Conservation (phyloP, 2,888 invertebrate genomes). For the Xestia xanthographa region DNA sequence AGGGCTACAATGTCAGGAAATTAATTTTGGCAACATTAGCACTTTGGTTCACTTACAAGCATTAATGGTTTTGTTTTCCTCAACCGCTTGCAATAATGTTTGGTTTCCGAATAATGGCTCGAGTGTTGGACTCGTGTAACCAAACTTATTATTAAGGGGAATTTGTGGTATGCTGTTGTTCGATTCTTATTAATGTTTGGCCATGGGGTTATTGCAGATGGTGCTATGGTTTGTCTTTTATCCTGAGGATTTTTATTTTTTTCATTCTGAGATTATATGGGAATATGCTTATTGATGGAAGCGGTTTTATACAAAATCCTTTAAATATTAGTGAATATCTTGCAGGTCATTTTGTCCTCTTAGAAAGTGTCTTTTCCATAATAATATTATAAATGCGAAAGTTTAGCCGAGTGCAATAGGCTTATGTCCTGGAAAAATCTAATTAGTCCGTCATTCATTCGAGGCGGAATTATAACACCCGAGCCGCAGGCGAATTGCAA, state of each 20-base stretch:
- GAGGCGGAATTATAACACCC: too few relatives aligned
- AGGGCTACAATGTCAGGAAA: conserved; percentile 38
- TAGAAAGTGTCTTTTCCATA: too few relatives aligned
- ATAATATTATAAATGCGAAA: too few relatives aligned
- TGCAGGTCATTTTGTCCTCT: too few relatives aligned
- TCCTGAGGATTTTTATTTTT: neutral
- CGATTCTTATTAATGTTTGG: neutral
- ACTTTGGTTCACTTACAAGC: conserved; percentile 40
- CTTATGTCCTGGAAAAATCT: too few relatives aligned
- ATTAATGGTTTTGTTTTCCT: conserved; percentile 49
- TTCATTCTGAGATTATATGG: too few relatives aligned
- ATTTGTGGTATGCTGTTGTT: neutral
- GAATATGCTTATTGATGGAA: neutral
- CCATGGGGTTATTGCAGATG: neutral
- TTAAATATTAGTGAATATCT: neutral
- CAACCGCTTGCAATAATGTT: conserved; percentile 22
- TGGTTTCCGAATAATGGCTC: neutral
- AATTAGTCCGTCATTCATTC: too few relatives aligned
- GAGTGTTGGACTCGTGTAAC: too few relatives aligned
- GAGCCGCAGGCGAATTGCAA: too few relatives aligned
- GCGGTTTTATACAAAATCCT: neutral
- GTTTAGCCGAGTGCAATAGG: too few relatives aligned
- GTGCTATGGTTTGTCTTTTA: neutral
- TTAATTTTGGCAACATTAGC: conserved; percentile 44
- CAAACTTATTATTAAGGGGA: conserved; percentile 3